Conservation (phyloP, 2,797 vertebrate species). For the Bovichtus diacanthus region DNA sequence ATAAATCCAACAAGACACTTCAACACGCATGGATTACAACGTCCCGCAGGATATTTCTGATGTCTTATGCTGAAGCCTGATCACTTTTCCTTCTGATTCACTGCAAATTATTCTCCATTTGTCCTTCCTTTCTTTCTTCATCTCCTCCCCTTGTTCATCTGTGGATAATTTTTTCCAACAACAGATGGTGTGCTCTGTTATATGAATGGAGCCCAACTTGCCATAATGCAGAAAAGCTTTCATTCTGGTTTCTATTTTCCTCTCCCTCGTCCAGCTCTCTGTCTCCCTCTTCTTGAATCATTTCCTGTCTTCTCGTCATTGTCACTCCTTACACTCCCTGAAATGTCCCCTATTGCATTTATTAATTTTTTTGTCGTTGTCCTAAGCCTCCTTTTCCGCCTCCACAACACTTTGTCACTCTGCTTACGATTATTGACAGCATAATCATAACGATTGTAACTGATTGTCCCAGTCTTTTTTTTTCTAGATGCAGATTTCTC, state of each 20-base stretch:
- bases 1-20: not conserved
- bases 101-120: not conserved
- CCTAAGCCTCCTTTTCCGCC: not conserved
- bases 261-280: not conserved
- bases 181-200: conserved; percentile 47
- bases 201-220: conserved; percentile 35
- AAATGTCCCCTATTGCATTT: not conserved
- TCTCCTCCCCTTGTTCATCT: conserved; percentile 6
- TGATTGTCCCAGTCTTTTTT: not conserved
- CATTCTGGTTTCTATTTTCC: conserved; percentile 28
- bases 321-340: not conserved
- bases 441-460: conserved; percentile 7
- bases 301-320: not conserved
- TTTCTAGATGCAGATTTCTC: not conserved
- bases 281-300: not conserved
- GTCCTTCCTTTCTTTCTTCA: conserved; percentile 1
- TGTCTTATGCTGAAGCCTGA: not conserved
- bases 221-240: conserved; percentile 24
- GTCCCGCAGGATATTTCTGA: not conserved
- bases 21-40: not conserved
- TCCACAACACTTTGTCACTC: not conserved
- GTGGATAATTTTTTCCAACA: not conserved
- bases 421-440: conserved; percentile 10
- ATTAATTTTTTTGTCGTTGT: too few species aligned
- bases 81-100: not conserved